Conservation (phyloP, 2,797 vertebrate species). For the Malacoctenus gilli region DNA sequence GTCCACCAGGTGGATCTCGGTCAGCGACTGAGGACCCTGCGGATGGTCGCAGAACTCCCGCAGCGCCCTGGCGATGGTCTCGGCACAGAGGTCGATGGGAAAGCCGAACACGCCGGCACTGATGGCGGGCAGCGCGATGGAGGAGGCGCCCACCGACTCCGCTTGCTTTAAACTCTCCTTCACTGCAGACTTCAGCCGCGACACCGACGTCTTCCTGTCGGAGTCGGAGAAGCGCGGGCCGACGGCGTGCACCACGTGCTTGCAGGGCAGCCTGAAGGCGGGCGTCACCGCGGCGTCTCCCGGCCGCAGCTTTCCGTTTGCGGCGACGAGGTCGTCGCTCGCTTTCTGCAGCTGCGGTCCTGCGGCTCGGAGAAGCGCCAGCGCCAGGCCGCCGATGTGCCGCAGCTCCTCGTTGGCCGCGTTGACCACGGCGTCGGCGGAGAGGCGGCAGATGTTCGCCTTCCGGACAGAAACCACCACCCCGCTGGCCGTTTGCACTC, state of each 20-base stretch:
- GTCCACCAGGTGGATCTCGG: conserved; percentile 84
- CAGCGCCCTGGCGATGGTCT: conserved; percentile 79
- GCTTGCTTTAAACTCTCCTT: conserved; percentile 77
- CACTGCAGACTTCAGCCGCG: conserved; percentile 69
- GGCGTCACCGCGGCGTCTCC: conserved; percentile 72
- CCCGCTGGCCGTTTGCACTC: conserved; percentile 66
- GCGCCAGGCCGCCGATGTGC: conserved; percentile 81
- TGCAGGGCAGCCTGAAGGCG: conserved; percentile 81
- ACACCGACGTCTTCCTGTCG: not conserved
- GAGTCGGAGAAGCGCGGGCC: conserved; percentile 78
- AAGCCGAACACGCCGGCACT: conserved; percentile 87
- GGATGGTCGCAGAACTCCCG: conserved; percentile 70
- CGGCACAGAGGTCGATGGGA: conserved; percentile 78
- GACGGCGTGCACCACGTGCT: conserved; percentile 85
- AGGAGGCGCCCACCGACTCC: conserved; percentile 43
- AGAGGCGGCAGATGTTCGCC: conserved; percentile 78
- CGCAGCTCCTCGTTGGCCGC: conserved; percentile 83
- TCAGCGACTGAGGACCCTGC: conserved; percentile 49
- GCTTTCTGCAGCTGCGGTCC: conserved; percentile 82
- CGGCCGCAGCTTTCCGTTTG: conserved; percentile 40
- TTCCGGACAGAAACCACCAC: conserved; percentile 75
- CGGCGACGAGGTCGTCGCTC: conserved; percentile 68
- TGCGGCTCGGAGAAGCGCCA: conserved; percentile 76
- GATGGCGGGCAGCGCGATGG: conserved; percentile 86
- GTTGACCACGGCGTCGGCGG: conserved; percentile 85